Evolutionary conservation across 64 coral and sea anemone genomes (phyloP).

Genomic region (Dendronephthya gigantea): DNA sequence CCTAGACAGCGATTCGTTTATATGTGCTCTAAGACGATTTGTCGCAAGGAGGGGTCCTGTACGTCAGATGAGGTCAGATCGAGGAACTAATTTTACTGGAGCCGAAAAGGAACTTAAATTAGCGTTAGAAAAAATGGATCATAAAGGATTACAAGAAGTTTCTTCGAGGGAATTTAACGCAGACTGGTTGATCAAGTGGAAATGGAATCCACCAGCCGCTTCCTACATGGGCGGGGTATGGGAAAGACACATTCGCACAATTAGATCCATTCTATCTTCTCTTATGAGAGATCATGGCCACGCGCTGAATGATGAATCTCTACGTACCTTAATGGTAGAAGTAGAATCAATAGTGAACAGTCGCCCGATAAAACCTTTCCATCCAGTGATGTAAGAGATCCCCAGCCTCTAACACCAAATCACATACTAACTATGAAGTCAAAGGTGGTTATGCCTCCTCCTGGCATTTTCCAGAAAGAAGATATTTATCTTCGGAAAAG

Average conservation of each 20-base stretch:
- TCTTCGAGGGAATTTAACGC: neutral
- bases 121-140: neutral
- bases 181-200: neutral
- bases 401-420: neutral
- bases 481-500: neutral
- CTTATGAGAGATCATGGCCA: neutral
- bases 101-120: neutral
- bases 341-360: conserved; percentile 13
- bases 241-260: conserved; percentile 7
- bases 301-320: neutral
- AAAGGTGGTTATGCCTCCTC: neutral
- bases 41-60: too few species aligned
- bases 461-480: neutral
- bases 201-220: neutral
- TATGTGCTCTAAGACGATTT: too few species aligned
- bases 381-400: neutral
- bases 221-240: neutral
- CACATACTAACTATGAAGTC: neutral
- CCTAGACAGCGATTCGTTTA: too few species aligned
- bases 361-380: too few species aligned
- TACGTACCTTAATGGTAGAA: conserved; percentile 28
- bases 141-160: neutral
- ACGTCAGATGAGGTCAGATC: neutral
- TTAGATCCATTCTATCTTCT: neutral
- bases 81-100: conserved; percentile 27